Evolutionary conservation across 2,113 vertebrate species (phyloP).

Genomic region (Poecile atricapillus): DNA sequence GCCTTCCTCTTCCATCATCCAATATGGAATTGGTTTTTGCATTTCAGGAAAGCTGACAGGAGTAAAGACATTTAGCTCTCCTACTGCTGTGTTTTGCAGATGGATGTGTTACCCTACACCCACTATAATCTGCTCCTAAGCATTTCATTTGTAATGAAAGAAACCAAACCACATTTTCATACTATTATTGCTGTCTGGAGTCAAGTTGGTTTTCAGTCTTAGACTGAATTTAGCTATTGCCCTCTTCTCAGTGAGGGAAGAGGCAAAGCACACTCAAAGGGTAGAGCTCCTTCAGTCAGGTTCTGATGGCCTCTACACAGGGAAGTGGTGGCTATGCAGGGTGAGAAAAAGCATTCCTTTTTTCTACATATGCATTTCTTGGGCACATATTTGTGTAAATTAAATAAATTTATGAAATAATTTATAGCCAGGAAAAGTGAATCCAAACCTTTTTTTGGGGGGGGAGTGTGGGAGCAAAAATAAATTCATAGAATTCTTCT

Average conservation of each 20-base stretch:
- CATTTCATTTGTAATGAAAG: not conserved
- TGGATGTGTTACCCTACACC: not conserved
- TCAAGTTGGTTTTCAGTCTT: not conserved
- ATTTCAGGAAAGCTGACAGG: not conserved
- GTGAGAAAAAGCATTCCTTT: not conserved
- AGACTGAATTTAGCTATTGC: not conserved
- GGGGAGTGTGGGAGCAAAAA: rapidly evolving
- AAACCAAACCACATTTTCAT: rapidly evolving
- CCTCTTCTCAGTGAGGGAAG: not conserved
- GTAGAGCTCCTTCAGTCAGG: not conserved
- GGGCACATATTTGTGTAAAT: not conserved
- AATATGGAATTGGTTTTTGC: not conserved
- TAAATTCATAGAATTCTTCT: rapidly evolving
- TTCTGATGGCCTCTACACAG: not conserved
- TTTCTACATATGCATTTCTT: not conserved
- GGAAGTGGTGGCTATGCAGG: not conserved
- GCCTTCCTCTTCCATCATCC: not conserved
- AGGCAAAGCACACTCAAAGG: rapidly evolving
- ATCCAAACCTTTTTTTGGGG: not conserved
- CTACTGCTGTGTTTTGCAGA: not conserved
- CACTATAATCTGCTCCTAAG: not conserved
- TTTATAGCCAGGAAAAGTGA: not conserved
- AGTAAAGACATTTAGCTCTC: not conserved
- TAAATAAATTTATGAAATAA: not conserved
- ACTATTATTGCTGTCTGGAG: not conserved